Evolutionary conservation across 2,888 invertebrate genomes (phyloP).

Genomic region (Celastrina argiolus): DNA sequence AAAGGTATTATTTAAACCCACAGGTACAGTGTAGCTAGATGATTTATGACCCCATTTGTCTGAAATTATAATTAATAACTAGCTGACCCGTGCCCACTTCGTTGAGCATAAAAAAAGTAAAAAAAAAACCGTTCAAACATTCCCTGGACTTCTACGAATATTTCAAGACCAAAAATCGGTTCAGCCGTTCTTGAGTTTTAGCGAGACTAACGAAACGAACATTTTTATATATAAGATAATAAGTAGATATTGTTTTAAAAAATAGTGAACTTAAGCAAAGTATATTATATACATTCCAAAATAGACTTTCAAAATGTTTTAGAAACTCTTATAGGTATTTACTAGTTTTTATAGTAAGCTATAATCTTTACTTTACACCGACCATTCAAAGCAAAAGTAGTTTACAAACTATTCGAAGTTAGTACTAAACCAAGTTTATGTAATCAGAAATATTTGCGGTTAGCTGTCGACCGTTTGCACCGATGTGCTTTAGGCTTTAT

Average conservation of each 20-base stretch:
- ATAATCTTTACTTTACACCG: neutral
- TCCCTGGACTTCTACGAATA: too few relatives aligned
- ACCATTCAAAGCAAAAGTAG: neutral
- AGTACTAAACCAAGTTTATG: neutral
- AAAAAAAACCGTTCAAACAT: too few relatives aligned
- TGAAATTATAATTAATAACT: too few relatives aligned
- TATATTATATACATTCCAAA: too few relatives aligned
- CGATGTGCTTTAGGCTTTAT: neutral
- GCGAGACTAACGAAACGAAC: too few relatives aligned
- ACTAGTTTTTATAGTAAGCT: neutral
- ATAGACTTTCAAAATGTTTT: neutral
- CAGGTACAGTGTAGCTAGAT: neutral
- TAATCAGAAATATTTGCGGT: neutral
- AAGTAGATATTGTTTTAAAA: too few relatives aligned
- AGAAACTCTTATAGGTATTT: neutral
- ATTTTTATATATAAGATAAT: too few relatives aligned
- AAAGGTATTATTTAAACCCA: neutral
- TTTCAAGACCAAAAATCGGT: too few relatives aligned
- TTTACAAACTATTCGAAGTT: neutral
- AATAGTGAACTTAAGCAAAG: too few relatives aligned
- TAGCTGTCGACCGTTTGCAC: neutral
- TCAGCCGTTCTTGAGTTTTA: too few relatives aligned
- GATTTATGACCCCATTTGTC: neutral
- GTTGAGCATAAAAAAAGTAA: too few relatives aligned
- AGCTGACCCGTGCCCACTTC: too few relatives aligned